Conservation (phyloP, 2,797 vertebrate species). For the Thripadectes ignobilis region DNA sequence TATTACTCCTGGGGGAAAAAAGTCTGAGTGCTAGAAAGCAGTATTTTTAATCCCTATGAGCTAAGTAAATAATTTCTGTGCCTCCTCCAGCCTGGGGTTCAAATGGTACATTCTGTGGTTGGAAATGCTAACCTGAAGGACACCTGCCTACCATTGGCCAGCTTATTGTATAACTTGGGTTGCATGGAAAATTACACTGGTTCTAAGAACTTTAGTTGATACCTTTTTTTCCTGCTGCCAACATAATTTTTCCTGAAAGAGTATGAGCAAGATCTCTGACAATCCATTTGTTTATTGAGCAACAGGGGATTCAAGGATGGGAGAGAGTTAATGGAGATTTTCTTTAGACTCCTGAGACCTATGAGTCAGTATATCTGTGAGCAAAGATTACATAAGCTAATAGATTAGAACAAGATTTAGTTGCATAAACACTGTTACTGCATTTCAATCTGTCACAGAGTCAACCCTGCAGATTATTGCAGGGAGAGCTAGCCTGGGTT, state of each 20-base stretch:
- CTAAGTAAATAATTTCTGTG: not conserved
- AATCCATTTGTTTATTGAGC: not conserved
- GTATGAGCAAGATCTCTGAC: not conserved
- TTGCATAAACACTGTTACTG: slow-evolving; percentile 58
- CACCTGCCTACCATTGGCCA: not conserved
- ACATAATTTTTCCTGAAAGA: not conserved
- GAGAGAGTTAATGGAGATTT: slow-evolving; percentile 23
- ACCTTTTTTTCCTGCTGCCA: not conserved
- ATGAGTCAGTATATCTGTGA: slow-evolving; percentile 3
- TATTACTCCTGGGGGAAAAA: not conserved
- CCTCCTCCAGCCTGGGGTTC: not conserved
- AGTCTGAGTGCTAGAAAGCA: not conserved
- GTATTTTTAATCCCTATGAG: not conserved
- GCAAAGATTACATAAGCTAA: slow-evolving; percentile 63
- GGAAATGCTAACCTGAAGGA: not conserved
- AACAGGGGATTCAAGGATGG: not conserved
- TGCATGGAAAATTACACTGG: not conserved
- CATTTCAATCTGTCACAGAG: slow-evolving; percentile 52
- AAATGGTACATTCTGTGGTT: not conserved
- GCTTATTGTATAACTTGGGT: not conserved
- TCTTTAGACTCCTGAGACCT: not conserved
- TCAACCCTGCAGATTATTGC: slow-evolving; percentile 47
- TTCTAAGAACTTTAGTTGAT: not conserved
- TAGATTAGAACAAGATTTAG: slow-evolving; percentile 66
- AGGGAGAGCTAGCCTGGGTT: not conserved